A percentile compares a stretch with the other conserved stretches of the same genome.
Evolutionary conservation across 1,140 invertebrate genomes (phyloP).

Genomic region (Drosophila orosa): DNA sequence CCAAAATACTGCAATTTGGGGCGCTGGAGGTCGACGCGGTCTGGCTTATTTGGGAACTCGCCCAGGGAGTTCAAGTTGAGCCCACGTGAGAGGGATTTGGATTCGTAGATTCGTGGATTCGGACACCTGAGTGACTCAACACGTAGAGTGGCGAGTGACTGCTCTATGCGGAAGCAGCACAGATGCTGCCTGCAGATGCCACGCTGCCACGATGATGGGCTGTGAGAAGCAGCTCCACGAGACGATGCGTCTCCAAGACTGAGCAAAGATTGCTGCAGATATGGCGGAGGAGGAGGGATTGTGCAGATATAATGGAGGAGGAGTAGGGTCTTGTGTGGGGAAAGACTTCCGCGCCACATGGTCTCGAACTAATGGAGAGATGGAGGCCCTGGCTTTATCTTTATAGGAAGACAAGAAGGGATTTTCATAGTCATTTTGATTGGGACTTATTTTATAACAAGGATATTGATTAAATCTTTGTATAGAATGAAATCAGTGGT

Average conservation of each 20-base stretch:
- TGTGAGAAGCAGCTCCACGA: constrained; percentile 15
- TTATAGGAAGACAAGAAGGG: neutral
- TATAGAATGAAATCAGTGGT: too few relatives aligned
- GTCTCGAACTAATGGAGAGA: neutral
- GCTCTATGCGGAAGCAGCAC: constrained; percentile 28
- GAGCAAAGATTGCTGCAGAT: constrained; percentile 9
- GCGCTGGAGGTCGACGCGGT: constrained; percentile 34
- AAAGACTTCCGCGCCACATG: constrained; percentile 32
- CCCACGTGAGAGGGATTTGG: constrained; percentile 20
- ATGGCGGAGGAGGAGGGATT: neutral
- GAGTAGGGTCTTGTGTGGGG: constrained; percentile 7
- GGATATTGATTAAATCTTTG: neutral
- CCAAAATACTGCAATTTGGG: constrained; percentile 47
- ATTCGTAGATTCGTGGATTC: neutral
- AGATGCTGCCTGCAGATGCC: constrained; percentile 3
- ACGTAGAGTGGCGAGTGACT: constrained; percentile 13
- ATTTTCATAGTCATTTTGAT: neutral
- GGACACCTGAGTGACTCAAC: constrained; percentile 17
- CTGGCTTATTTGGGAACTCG: constrained; percentile 22
- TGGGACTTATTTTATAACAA: too few relatives aligned
- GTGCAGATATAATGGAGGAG: too few relatives aligned
- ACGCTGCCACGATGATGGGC: constrained; percentile 10
- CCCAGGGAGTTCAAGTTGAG: constrained; percentile 49
- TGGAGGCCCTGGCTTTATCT: neutral
- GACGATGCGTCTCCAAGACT: constrained; percentile 15